Evolutionary conservation across 2,113 vertebrate species (phyloP).

Genomic region (Paramisgurnus dabryanus): DNA sequence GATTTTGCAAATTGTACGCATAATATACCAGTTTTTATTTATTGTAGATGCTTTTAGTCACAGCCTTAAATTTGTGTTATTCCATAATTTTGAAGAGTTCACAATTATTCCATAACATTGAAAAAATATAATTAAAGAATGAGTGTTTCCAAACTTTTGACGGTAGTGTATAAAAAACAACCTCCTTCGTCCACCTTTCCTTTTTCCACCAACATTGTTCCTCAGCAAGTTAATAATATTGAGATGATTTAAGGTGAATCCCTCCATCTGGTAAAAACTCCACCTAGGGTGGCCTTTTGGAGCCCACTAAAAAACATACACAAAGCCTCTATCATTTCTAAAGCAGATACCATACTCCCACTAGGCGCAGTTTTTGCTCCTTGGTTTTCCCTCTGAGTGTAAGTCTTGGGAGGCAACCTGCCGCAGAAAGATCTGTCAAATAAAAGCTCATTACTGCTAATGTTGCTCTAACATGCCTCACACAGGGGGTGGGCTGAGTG

Average conservation of each 20-base stretch:
- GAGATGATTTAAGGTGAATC: conserved; percentile 34
- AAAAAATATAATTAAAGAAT: no score
- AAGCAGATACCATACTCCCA: conserved; percentile 78
- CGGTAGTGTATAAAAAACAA: no score
- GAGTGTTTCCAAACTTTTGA: no score
- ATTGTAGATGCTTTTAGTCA: no score
- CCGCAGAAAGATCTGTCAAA: conserved; percentile 58
- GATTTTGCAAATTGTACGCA: no score
- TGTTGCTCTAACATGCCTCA: conserved; percentile 78
- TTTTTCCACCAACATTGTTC: no score
- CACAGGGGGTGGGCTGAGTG: conserved; percentile 68
- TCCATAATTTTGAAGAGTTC: no score
- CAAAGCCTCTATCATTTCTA: conserved; percentile 44
- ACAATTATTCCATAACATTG: no score
- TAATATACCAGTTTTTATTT: no score
- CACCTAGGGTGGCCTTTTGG: not conserved
- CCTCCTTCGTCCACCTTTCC: no score
- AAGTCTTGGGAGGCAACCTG: conserved; percentile 36
- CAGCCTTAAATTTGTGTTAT: no score
- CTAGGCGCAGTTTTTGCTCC: not conserved
- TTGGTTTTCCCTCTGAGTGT: conserved; percentile 11
- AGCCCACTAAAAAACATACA: conserved; percentile 19
- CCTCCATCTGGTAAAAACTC: conserved; percentile 17
- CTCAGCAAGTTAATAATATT: conserved; percentile 14
- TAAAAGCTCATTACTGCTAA: conserved; percentile 76